phyloP scores from a whole-genome alignment of 2,113 vertebrate species.

The Chamaea fasciata region DNA sequence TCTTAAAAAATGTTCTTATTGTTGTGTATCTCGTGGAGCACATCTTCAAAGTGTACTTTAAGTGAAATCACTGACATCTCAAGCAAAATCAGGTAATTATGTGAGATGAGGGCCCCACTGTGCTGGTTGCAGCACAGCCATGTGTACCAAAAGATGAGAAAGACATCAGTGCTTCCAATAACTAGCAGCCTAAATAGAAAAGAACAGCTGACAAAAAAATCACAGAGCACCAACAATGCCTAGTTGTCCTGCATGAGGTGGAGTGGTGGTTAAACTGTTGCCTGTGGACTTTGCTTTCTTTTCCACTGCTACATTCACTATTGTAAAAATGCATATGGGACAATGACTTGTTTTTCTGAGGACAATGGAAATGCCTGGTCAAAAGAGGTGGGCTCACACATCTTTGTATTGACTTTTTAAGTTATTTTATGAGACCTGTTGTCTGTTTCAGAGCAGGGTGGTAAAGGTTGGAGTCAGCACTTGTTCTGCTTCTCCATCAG shows the following conservation, averaged over 20 bases:
- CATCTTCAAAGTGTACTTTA: neutral
- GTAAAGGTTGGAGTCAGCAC: neutral
- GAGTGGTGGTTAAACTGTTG: neutral
- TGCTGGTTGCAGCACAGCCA: neutral
- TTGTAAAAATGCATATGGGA: neutral
- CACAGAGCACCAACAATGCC: neutral
- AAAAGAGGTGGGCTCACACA: neutral
- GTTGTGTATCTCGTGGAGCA: neutral
- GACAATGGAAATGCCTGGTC: neutral
- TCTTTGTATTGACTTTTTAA: neutral
- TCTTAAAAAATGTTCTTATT: neutral
- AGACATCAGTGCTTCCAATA: neutral
- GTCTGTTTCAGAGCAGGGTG: neutral
- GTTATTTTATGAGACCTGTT: neutral
- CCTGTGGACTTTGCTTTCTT: neutral
- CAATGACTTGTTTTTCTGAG: neutral
- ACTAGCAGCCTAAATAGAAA: neutral
- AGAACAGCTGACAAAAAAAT: neutral
- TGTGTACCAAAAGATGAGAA: rapidly evolving
- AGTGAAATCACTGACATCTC: neutral
- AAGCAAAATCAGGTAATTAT: neutral
- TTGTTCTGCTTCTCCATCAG: neutral
- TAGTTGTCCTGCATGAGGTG: neutral
- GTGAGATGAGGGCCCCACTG: neutral
- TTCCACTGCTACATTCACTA: neutral